Conservation (phyloP, 2,797 vertebrate species). For the Urophycis tenuis region DNA sequence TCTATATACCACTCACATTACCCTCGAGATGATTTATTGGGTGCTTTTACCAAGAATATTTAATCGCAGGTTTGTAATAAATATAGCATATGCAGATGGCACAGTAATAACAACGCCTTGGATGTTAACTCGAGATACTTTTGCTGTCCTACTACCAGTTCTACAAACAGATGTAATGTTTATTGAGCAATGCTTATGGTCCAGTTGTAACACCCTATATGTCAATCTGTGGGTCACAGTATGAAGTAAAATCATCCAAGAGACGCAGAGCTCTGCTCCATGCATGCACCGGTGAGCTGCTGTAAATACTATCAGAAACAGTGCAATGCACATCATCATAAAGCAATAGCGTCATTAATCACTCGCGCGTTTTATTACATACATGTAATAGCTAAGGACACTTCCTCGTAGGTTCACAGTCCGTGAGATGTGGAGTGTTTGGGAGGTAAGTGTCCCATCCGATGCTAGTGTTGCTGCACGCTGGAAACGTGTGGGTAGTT, state of each 20-base stretch:
- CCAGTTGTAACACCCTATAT: background rate
- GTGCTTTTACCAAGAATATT: background rate
- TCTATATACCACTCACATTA: background rate
- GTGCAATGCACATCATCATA: background rate
- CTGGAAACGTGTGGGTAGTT: slow-evolving; percentile 29
- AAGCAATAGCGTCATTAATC: background rate
- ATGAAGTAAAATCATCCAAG: background rate
- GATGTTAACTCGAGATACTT: background rate
- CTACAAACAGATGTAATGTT: background rate
- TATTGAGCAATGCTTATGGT: background rate
- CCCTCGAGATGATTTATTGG: background rate
- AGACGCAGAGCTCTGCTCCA: background rate
- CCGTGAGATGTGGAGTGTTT: background rate
- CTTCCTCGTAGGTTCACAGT: no score
- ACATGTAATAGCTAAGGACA: no score
- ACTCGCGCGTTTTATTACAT: background rate
- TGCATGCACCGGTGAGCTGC: background rate
- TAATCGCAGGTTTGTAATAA: background rate
- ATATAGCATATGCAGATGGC: background rate
- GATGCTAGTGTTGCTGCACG: slow-evolving; percentile 21
- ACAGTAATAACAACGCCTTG: background rate
- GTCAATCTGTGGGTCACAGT: background rate
- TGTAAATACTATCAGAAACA: background rate
- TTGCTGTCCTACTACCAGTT: background rate
- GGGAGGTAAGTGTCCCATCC: slow-evolving; percentile 36